These are phyloP conservation scores for Tinea pellionella DNA, from an alignment of 2,888 invertebrate species.

Conservation along the genomic window DNA sequence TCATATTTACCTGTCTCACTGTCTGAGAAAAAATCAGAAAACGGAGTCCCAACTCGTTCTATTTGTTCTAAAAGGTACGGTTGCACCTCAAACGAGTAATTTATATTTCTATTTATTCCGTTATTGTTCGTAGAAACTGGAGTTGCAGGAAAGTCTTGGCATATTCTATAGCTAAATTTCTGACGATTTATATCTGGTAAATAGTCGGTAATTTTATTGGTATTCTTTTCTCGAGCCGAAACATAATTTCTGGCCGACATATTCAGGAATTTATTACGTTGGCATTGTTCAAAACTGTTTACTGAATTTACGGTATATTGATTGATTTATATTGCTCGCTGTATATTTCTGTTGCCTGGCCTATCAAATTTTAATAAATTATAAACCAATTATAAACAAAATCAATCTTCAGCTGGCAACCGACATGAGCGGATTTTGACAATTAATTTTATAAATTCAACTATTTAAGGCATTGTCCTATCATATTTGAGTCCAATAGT, in stretches of 20 bases:
- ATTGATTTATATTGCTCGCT: not conserved
- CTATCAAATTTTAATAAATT: not conserved
- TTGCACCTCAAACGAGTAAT: slow-evolving; percentile 41
- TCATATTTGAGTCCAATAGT: too few species aligned
- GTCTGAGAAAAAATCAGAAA: slow-evolving; percentile 59
- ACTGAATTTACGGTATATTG: not conserved
- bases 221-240: slow-evolving; percentile 50
- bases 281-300: not conserved
- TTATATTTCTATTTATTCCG: slow-evolving; percentile 47
- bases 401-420: not conserved
- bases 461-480: too few species aligned
- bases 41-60: slow-evolving; percentile 49
- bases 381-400: not conserved
- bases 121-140: slow-evolving; percentile 41
- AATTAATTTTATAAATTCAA: not conserved
- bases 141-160: slow-evolving; percentile 35
- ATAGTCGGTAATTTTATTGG: slow-evolving; percentile 47
- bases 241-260: slow-evolving; percentile 61
- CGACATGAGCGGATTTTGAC: not conserved
- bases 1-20: slow-evolving; percentile 46
- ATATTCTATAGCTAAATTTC: slow-evolving; percentile 39
- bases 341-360: not conserved
- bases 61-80: slow-evolving; percentile 35
- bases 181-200: slow-evolving; percentile 52
- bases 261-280: slow-evolving; percentile 26